Base-by-base conservation (phyloP, 2,797 vertebrate species). In the Glyptemys insculpta region DNA sequence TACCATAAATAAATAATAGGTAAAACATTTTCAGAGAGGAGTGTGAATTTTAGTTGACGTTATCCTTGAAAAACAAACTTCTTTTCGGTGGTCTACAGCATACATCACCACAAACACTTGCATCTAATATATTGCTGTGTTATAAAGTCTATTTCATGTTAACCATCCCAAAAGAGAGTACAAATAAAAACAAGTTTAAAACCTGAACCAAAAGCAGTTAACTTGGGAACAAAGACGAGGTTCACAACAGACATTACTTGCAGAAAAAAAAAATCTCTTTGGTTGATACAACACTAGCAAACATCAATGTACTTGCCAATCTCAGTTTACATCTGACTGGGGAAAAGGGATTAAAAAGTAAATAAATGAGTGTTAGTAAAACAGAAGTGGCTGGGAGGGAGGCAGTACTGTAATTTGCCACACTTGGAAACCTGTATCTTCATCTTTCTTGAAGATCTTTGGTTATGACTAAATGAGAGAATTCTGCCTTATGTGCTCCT, bases 401-500 rank as follows among this genome's bases (percentile, higher is more conserved):
- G 6, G 8, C 31, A 89, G 5, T 25, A 10, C 52, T 34, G 59
- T 62, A 34, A 62, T 31, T 15, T 62, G 59, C 31, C 59, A 62
- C 59, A 34, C 59, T 34, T 34, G 29, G 59, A 62, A 29, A 31
- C 31, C 59, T 62, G 6, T 34, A 31, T 16, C 31, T 62, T 62
- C 59, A 16, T 62, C 19, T 10, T 52, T 31, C 53, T 12, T 11
- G 10, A 49, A 85, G 12, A 57, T 10, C 76, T 81, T 3, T 0
- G 5, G 49, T 53, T 27, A 2, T 31, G 2, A 79, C 41, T 16
- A 41, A 52, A 50, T 12, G 81, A 0, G 0, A 85, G 89, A 37
- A n/a, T 15, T 34, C 59, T 62, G 29, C 59, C 1, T 85, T 31
- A 23, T 52, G 57, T 52, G 12, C 3, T 25, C 88, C 11, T 79